Evolutionary conservation across 2,888 invertebrate species (phyloP).

Genomic region (Drosophila imparisetae): DNA sequence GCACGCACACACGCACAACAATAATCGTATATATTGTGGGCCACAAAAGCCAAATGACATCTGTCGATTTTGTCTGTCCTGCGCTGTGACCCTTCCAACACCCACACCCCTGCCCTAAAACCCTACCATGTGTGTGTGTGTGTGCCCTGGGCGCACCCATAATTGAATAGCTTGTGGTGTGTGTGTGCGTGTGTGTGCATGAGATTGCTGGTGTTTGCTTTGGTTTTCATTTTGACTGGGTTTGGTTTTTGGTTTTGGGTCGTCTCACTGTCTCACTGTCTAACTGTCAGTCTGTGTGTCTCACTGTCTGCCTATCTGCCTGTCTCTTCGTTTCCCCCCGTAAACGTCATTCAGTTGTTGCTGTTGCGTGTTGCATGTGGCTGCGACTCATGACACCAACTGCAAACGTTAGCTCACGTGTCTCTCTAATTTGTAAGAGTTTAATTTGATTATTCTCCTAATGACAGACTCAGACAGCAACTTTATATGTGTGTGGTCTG

Average conservation of each 20-base stretch:
- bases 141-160: constrained; percentile 70
- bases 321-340: constrained; percentile 13
- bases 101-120: background rate
- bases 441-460: constrained; percentile 58
- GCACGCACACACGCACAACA: constrained; percentile 22
- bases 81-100: constrained; percentile 7
- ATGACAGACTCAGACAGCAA: constrained; percentile 26
- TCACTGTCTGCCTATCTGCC: background rate
- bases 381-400: constrained; percentile 42
- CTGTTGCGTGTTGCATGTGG: constrained; percentile 52
- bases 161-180: constrained; percentile 68
- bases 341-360: background rate
- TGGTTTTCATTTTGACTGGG: constrained; percentile 51
- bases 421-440: constrained; percentile 62
- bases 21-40: constrained; percentile 59
- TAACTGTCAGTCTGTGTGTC: background rate
- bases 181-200: constrained; percentile 42
- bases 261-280: constrained; percentile 16
- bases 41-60: constrained; percentile 77
- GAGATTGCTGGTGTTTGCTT: constrained; percentile 71
- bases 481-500: constrained; percentile 6
- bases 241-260: constrained; percentile 49
- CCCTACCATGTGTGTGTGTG: constrained; percentile 17
- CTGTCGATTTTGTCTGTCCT: constrained; percentile 54
- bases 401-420: constrained; percentile 52